phyloP scores from a whole-genome alignment of 2,888 invertebrate species.

The Folsomia candida region DNA sequence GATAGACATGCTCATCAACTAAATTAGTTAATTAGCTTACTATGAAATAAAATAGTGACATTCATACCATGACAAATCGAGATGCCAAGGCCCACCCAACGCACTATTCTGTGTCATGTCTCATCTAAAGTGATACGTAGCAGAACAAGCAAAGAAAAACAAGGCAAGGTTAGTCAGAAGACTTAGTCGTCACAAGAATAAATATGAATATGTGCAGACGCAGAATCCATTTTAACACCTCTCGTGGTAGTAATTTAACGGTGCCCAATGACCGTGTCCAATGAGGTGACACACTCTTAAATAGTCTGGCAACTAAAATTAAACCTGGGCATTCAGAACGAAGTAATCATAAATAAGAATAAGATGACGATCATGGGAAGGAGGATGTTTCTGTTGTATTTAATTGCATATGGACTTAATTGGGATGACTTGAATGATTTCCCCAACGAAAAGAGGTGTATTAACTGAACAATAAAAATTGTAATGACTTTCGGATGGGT shows the following conservation, averaged over 20 bases:
- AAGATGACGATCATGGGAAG: too few species aligned
- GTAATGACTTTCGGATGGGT: not conserved
- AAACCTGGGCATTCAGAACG: not conserved
- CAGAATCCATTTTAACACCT: not conserved
- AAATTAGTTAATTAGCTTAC: not conserved
- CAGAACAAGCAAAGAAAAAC: not conserved
- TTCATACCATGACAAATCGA: not conserved
- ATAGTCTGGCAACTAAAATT: not conserved
- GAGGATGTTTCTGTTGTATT: too few species aligned
- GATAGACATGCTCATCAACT: not conserved
- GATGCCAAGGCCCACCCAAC: not conserved
- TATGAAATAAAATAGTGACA: too few species aligned
- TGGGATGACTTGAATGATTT: not conserved
- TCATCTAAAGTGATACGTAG: not conserved
- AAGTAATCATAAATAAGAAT: not conserved
- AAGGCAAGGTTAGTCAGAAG: not conserved
- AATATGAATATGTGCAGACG: not conserved
- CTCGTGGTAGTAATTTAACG: not conserved
- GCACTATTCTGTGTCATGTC: not conserved
- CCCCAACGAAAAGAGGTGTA: not conserved
- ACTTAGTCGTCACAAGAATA: not conserved
- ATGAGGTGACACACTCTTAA: not conserved
- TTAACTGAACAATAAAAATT: not conserved
- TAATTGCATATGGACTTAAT: too few species aligned
- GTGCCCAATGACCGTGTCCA: constrained; percentile 5